Evolutionary conservation across 2,888 invertebrate genomes (phyloP), one percentile per base, ranked within the genome.

Genomic region (Drosophila yooni): DNA sequence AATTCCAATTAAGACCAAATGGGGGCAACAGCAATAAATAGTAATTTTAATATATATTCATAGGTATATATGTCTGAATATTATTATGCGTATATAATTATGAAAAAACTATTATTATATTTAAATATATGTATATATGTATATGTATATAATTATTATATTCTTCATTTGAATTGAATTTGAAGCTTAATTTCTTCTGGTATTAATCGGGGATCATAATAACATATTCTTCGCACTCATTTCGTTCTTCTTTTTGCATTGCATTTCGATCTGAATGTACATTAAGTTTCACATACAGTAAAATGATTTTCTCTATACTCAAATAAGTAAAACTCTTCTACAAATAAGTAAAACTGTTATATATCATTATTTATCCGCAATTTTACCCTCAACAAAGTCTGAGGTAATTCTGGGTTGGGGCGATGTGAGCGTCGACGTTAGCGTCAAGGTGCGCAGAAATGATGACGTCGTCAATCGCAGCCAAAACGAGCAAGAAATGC

Each of bases 401-500:
- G 25, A 15, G 25, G 15, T 46, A 46, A 76, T 72, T 72, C 72
- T 61, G 56, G 76, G 76, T 74, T 65, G 71, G 60, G 48, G 66
- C 67, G 70, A 57, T 68, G 78, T 53, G 62, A 54, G 21, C 63
- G 52, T 43, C 40, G 5, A 31, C 25, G 66, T 59, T 59, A 50
- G 13, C 34, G 74, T 67, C 62, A 48, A 40, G 66, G 66, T 68
- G 62, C 67, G 76, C 64, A 60, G 71, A 70, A 80, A 52, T 73
- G 81, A 83, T 84, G 82, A 84, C 83, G 82, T 83, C 73, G 80
- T 70, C 70, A 82, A 84, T 78, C 76, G 58, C 70, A 81, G 78
- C 63, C 57, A 48, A 48, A 46, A 48, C 3, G 31, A 31, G 3
- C 43, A 60, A 52, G 38, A 52, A 40, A 69, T 29, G 48, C 36